These are phyloP conservation scores for Amphiura filiformis DNA, from an alignment of 35 echinoderm and acorn worm genomes.

Conservation along the genomic window DNA sequence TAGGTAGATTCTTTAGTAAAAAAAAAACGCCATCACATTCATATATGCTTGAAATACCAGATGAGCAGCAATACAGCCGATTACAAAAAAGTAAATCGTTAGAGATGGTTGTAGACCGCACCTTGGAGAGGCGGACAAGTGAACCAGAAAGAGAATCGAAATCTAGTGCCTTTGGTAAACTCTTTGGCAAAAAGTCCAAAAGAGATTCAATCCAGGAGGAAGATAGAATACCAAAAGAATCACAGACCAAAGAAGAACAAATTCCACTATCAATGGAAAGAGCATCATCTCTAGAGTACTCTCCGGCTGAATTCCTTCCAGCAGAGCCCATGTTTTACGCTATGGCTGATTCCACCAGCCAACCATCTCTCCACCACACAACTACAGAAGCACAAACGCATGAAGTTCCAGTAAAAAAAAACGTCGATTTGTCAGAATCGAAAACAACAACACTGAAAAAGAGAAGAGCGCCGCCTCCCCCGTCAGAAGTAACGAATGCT, in stretches of 20 bases:
- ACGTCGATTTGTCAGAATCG: constrained; percentile 10
- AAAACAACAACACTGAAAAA: constrained; percentile 29
- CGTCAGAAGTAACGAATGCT: neutral
- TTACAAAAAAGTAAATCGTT: neutral
- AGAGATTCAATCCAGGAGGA: neutral
- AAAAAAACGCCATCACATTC: constrained; percentile 54
- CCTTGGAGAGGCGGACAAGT: too few species aligned
- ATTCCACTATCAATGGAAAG: neutral
- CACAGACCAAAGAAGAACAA: neutral
- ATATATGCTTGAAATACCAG: constrained; percentile 81
- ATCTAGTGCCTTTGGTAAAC: constrained; percentile 26
- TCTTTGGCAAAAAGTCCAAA: constrained; percentile 24
- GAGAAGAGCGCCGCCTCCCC: constrained; percentile 58
- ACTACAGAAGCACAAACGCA: neutral
- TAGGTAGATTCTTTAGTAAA: constrained; percentile 74
- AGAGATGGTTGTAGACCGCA: neutral
- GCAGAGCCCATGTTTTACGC: neutral
- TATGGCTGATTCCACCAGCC: neutral
- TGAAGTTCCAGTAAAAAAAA: constrained; percentile 15
- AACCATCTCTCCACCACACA: too few species aligned
- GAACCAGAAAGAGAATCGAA: constrained; percentile 10
- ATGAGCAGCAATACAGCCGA: constrained; percentile 32
- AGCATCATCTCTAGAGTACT: constrained; percentile 35
- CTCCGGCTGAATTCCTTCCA: constrained; percentile 61
- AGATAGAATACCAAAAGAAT: constrained; percentile 38